Base-by-base conservation (phyloP, 2,888 invertebrate species). In the Lepetodrilus schrolli region DNA sequence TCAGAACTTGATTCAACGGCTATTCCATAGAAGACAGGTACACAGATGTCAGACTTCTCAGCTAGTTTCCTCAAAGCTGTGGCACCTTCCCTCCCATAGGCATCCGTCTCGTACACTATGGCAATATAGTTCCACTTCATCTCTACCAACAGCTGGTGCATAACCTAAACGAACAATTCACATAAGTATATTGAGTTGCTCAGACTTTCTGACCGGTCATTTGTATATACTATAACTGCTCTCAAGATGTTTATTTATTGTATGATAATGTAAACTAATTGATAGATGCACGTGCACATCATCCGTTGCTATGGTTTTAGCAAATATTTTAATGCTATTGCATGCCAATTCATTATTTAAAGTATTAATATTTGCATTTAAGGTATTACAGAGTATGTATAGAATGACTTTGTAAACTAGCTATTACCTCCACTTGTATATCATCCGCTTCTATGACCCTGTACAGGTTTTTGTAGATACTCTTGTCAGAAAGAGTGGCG, bases 391-490 rank as follows among this genome's bases (percentile, higher is more conserved):
- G n/a, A n/a, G n/a, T n/a, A n/a, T 38, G 7, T 8, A 38, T 38
- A 38, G 8, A 38, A 38, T 38, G 7, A 38, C 13, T 38, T 8
- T 38, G 38, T 8, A 38, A 7, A 8, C 8, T 38, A n/a, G n/a
- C n/a, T 7, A 2, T 38, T 13, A 82, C 82, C 75, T 80, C 71
- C 7, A 78, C 66, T 72, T 82, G 81, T n/a, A 80, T 38, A 20
- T 47, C 26, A 47, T 82, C 81, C 65, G 70, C 71, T 13, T 78
- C 81, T 5, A 82, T 73, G 1, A 80, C 77, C 43, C 79, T 50
- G 50, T 72, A 72, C 43, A 79, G 76, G 69, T 82, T 82, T 4
- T 72, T 71, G 74, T 78, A 81, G 20, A 70, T 65, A 20, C 47
- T 48, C 8, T 20, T 43, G 47, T 78, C 72, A 17, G 65, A 58